Evolutionary conservation across 2,113 vertebrate genomes (phyloP).

Genomic region (Anolis sagrei): DNA sequence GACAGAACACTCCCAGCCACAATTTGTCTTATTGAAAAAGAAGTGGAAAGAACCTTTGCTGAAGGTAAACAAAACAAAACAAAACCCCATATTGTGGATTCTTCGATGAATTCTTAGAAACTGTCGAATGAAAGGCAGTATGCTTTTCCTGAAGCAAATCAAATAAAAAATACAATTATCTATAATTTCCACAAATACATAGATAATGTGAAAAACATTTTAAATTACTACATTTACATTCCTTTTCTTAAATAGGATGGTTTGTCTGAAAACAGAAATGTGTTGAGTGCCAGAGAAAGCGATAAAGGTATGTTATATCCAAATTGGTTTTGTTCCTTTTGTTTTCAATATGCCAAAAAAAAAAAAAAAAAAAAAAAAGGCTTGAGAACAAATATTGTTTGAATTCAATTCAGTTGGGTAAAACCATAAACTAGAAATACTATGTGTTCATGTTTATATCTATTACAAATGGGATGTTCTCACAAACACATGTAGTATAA

Average conservation of each 20-base stretch:
- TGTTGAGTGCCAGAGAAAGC: background rate
- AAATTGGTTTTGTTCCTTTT: conserved; percentile 1
- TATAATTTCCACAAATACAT: background rate
- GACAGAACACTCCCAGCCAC: background rate
- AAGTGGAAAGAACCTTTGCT: background rate
- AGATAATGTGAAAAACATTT: background rate
- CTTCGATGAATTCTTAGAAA: background rate
- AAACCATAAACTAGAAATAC: background rate
- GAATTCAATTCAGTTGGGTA: background rate
- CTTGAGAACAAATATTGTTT: background rate
- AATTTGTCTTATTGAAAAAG: background rate
- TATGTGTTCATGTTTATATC: background rate
- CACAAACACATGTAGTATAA: background rate
- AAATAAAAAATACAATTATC: background rate
- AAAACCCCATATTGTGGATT: background rate
- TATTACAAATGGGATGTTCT: background rate
- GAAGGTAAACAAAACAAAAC: conserved; percentile 16
- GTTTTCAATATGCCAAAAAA: background rate
- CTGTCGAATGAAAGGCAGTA: background rate
- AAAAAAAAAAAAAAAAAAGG: no score
- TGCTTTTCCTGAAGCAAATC: background rate
- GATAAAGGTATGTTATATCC: background rate
- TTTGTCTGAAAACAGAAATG: background rate
- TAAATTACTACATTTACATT: background rate
- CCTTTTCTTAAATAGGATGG: background rate